A percentile compares a stretch with the other conserved stretches of the same genome.
These are phyloP conservation scores for Alouatta palliata DNA, from an alignment of 2,113 vertebrate genomes.

Conservation along the genomic window DNA sequence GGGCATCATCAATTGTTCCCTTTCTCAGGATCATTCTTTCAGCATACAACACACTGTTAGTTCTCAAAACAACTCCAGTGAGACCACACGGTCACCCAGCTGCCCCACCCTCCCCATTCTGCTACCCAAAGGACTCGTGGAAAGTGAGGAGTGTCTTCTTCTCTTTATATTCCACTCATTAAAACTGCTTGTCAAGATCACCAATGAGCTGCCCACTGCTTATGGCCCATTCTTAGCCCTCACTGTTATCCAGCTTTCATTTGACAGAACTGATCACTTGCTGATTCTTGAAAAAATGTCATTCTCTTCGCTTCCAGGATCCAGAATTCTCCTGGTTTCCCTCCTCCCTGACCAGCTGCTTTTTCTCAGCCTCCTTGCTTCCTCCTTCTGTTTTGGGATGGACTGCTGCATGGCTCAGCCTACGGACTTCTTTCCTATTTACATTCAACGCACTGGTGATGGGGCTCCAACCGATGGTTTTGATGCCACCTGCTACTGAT, in stretches of 20 bases:
- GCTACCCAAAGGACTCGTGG: neutral
- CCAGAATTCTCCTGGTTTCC: neutral
- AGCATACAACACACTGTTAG: neutral
- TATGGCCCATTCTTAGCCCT: neutral
- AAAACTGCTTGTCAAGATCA: neutral
- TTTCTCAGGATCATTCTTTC: neutral
- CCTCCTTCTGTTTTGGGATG: neutral
- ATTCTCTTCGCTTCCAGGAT: neutral
- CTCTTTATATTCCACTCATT: neutral
- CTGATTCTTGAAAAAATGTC: neutral
- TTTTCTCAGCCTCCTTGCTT: neutral
- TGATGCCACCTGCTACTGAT: neutral
- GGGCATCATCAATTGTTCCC: neutral
- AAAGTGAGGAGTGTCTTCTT: neutral
- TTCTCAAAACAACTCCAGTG: neutral
- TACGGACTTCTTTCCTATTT: neutral
- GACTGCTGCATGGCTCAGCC: fast-evolving
- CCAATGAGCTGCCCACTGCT: neutral
- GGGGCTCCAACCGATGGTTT: neutral
- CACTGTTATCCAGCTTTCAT: neutral
- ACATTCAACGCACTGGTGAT: neutral
- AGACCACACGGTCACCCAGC: neutral
- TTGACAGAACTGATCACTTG: neutral
- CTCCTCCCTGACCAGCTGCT: neutral
- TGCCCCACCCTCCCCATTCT: neutral